phyloP scores from a whole-genome alignment of 2,797 vertebrate genomes.

The Muraenolepis orangiensis region DNA sequence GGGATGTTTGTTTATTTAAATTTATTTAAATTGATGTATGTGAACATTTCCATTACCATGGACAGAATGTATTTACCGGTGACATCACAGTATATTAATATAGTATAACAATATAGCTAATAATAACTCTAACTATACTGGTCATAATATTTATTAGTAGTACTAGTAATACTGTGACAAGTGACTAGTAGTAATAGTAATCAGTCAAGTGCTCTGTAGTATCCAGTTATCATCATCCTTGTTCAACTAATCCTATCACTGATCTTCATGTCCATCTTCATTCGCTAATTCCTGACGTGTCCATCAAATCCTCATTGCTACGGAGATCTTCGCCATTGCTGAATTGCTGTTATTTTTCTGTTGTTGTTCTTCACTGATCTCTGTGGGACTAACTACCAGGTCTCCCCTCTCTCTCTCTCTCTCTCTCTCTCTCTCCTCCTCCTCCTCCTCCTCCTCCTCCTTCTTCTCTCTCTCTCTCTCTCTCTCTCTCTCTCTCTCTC shows the following conservation, averaged over 20 bases:
- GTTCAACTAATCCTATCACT: not conserved
- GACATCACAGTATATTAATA: no score
- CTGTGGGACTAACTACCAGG: not conserved
- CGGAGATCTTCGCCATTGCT: not conserved
- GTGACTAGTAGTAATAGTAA: no score
- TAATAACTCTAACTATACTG: no score
- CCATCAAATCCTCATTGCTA: not conserved
- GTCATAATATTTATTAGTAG: not conserved
- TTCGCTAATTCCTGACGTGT: not conserved
- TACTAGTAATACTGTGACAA: not conserved
- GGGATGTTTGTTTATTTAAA: not conserved
- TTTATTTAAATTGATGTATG: not conserved
- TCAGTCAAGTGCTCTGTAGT: not conserved
- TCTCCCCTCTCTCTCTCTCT: not conserved
- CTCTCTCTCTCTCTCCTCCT: not conserved
- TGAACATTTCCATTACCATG: not conserved
- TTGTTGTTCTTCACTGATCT: not conserved
- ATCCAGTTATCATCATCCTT: not conserved
- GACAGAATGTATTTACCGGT: not conserved
- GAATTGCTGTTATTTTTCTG: not conserved
- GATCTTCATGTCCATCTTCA: not conserved
- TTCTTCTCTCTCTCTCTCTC: not conserved
- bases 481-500: not conserved
- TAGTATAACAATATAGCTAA: no score
- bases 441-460: not conserved